phyloP scores from a whole-genome alignment of 2,113 vertebrate genomes.

The Eleginops maclovinus region DNA sequence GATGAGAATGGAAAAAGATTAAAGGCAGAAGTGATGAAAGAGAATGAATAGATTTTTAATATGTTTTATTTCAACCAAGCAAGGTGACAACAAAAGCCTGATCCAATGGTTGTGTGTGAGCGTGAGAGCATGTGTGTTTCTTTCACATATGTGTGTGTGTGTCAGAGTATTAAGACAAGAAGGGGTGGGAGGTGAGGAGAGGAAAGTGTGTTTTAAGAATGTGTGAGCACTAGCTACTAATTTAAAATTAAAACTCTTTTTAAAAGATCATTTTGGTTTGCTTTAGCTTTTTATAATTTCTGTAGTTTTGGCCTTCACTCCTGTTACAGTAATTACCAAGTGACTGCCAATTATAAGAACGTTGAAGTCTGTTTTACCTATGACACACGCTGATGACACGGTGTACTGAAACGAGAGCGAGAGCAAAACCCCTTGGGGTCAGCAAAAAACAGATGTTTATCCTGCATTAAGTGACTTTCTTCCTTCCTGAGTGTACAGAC shows the following conservation, averaged over 20 bases:
- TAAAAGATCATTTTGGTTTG: neutral
- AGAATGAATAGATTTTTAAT: slow-evolving; percentile 64
- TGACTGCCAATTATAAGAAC: neutral
- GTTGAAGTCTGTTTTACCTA: neutral
- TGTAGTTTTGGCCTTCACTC: neutral
- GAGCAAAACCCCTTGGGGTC: neutral
- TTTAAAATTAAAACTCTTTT: slow-evolving; percentile 15
- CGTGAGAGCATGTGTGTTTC: neutral
- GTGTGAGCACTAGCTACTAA: slow-evolving; percentile 1
- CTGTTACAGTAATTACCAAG: neutral
- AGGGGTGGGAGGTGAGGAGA: slow-evolving; percentile 5
- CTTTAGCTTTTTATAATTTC: slow-evolving; percentile 2
- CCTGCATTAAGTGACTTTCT: neutral
- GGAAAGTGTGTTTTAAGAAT: neutral
- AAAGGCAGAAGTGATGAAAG: slow-evolving; percentile 47
- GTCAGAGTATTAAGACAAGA: neutral
- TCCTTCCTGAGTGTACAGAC: neutral
- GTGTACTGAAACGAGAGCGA: neutral
- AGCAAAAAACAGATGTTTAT: neutral
- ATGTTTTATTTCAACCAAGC: slow-evolving; percentile 56
- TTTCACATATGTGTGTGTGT: neutral
- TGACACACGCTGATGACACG: neutral
- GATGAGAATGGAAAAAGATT: slow-evolving; percentile 29
- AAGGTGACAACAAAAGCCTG: slow-evolving; percentile 50
- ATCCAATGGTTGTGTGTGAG: slow-evolving; percentile 32